Evolutionary conservation across 2,797 vertebrate genomes (phyloP), one percentile per base, ranked within the genome.

Genomic region (Rhynchotus rufescens): DNA sequence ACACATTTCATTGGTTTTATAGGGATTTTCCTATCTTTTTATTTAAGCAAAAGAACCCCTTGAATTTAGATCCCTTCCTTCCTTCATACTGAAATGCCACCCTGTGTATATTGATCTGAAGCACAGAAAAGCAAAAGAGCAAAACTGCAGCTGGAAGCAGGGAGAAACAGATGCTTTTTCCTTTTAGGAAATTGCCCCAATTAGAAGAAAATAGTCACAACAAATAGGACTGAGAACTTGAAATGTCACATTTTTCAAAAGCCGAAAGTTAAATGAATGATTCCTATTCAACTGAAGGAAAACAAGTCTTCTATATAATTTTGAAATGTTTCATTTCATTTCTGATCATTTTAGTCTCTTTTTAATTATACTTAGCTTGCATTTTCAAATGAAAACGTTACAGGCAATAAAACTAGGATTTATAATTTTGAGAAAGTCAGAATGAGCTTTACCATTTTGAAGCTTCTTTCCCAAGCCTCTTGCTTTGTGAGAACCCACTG

Each of bases 91-190:
- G 68, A 90, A 94, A 93, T 83, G 45, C 17, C 65, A 93, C 69
- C 28, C 81, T 19, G 26, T 38, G 22, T 66, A 36, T 75, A 68
- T 11, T 79, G 91, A 88, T 82, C 36, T 90, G 81, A 94, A 86
- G 34, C 36, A 62, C 49, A 92, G 51, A 94, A 85, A 85, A 72
- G 59, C 0, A 12, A 88, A 76, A 91, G 84, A 94, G 86, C 66
- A 86, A 91, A 91, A 69, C 65, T 12, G 16, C 93, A 96, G 94
- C 92, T 96, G 94, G 92, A 90, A 91, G 69, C 72, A 91, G 67
- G 20, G 22, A 32, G 65, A 90, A 95, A 72, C 94, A 96, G 86
- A 96, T 92, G 92, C 25, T 47, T 34, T 94, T 87, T 91, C 68
- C 84, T 88, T 81, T 95, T 91, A 88, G 59, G 75, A 94, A 94